A percentile compares a stretch with the other conserved stretches of the same genome.
Evolutionary conservation across 2,888 invertebrate genomes (phyloP).

Genomic region (Pyralis farinalis): DNA sequence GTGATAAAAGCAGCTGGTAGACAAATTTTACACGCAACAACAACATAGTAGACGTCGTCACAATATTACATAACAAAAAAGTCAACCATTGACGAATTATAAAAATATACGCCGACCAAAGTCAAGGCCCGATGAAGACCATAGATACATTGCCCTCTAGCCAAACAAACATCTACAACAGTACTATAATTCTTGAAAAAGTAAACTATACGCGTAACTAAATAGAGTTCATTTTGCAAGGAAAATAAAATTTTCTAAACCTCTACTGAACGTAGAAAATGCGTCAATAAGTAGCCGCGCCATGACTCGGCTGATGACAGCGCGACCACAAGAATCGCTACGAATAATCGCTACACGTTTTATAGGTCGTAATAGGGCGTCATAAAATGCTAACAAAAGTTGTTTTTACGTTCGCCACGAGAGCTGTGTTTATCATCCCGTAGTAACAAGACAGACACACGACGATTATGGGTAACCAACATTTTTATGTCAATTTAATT

Average conservation of each 20-base stretch:
- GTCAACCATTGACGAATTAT: slow-evolving; percentile 43
- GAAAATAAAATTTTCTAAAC: slow-evolving; percentile 27
- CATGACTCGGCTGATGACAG: slow-evolving; percentile 62
- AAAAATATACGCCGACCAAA: slow-evolving; percentile 54
- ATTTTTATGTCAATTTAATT: slow-evolving; percentile 69
- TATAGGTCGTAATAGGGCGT: slow-evolving; percentile 79
- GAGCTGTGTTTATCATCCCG: slow-evolving; percentile 70
- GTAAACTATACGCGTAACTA: slow-evolving; percentile 30
- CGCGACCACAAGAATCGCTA: slow-evolving; percentile 70
- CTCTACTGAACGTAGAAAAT: slow-evolving; percentile 23
- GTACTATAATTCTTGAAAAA: slow-evolving; percentile 21
- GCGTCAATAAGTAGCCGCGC: slow-evolving; percentile 38
- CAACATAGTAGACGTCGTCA: neutral
- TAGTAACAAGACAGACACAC: slow-evolving; percentile 60
- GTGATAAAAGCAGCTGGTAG: neutral
- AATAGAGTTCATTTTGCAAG: slow-evolving; percentile 42
- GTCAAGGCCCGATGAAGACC: slow-evolving; percentile 46
- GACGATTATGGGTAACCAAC: slow-evolving; percentile 62
- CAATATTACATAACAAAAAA: slow-evolving; percentile 21
- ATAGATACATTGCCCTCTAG: slow-evolving; percentile 31
- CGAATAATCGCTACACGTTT: slow-evolving; percentile 77
- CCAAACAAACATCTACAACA: slow-evolving; percentile 32
- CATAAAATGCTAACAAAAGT: slow-evolving; percentile 80
- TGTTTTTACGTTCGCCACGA: slow-evolving; percentile 76
- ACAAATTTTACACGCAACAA: neutral